Conservation (phyloP, 2,888 invertebrate species). For the Caradrina clavipalpis region DNA sequence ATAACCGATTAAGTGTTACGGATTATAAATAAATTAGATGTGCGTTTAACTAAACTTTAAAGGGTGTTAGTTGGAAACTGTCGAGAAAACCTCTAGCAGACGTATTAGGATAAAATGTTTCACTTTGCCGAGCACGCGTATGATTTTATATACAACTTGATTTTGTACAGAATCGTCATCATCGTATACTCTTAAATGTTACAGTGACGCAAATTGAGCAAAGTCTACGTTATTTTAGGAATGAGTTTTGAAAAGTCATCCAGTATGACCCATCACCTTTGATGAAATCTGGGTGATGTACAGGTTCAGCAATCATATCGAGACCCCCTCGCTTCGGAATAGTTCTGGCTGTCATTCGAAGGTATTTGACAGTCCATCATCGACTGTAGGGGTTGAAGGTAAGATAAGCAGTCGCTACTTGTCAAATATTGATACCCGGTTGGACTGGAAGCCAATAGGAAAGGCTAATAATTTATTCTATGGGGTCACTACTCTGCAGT, state of each 20-base stretch:
- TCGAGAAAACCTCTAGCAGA: slow-evolving; percentile 71
- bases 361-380: neutral
- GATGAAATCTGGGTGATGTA: neutral
- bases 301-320: no score
- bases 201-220: slow-evolving; percentile 46
- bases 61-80: slow-evolving; percentile 23
- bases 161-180: slow-evolving; percentile 1
- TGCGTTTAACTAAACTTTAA: slow-evolving; percentile 29
- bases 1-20: slow-evolving; percentile 14
- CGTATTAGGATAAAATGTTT: slow-evolving; percentile 65
- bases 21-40: slow-evolving; percentile 36
- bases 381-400: neutral
- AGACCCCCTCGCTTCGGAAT: neutral
- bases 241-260: neutral
- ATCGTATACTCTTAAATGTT: slow-evolving; percentile 48
- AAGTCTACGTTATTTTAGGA: slow-evolving; percentile 8
- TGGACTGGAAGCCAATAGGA: neutral
- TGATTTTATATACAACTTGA: slow-evolving; percentile 51
- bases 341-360: neutral
- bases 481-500: neutral
- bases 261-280: neutral
- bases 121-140: slow-evolving; percentile 54
- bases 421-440: neutral
- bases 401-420: neutral
- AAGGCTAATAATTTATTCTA: neutral